phyloP scores from a whole-genome alignment of 2,797 vertebrate species.

The Macropus fuliginosus region DNA sequence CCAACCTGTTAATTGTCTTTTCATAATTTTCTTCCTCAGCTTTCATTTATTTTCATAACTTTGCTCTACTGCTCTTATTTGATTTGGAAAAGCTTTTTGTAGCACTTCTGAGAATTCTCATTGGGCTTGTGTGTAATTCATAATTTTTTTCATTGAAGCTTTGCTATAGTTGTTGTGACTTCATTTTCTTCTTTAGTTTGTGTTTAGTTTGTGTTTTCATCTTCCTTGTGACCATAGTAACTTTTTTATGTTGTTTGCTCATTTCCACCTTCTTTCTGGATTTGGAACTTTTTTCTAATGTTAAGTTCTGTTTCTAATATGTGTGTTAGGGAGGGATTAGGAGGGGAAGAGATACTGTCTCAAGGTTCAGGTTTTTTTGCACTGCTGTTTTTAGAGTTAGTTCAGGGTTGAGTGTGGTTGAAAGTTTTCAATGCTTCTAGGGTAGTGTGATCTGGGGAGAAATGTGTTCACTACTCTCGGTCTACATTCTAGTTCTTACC shows the following conservation, averaged over 20 bases:
- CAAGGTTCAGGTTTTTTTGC: neutral
- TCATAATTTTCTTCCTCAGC: neutral
- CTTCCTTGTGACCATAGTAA: neutral
- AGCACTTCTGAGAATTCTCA: neutral
- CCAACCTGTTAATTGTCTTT: neutral
- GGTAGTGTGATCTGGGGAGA: neutral
- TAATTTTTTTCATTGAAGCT: neutral
- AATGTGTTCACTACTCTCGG: neutral
- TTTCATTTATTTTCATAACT: neutral
- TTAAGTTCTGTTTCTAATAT: neutral
- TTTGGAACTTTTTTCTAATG: neutral
- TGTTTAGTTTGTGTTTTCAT: neutral
- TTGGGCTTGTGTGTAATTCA: neutral
- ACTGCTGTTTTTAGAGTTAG: neutral
- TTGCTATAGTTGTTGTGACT: neutral
- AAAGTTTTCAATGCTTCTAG: neutral
- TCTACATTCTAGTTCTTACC: neutral
- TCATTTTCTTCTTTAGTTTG: neutral
- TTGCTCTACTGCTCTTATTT: neutral
- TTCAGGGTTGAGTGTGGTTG: neutral
- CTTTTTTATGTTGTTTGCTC: neutral
- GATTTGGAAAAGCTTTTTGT: neutral
- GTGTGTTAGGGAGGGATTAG: no score
- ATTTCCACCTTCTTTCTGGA: neutral
- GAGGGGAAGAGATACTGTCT: neutral